phyloP scores from a whole-genome alignment of 1,140 invertebrate species.

The Bicyclus anynana region DNA sequence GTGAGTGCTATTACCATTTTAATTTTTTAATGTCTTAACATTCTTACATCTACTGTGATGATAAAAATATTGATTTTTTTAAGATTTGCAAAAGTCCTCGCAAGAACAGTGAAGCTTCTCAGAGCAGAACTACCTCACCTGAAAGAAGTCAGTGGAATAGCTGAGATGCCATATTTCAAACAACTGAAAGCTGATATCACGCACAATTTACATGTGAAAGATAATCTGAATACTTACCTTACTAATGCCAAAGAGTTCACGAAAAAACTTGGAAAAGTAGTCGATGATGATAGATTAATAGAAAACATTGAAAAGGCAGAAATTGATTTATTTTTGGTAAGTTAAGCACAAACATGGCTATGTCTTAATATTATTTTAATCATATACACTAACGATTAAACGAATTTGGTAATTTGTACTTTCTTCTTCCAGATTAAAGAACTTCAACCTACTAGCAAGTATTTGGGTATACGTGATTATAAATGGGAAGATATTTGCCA shows the following conservation, averaged over 20 bases:
- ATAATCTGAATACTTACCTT: constrained; percentile 41
- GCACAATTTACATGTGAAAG: constrained; percentile 40
- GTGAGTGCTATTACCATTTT: constrained; percentile 38
- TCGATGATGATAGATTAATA: constrained; percentile 27
- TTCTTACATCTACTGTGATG: neutral
- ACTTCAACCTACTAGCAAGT: constrained; percentile 16
- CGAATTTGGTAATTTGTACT: neutral
- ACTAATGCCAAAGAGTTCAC: constrained; percentile 24
- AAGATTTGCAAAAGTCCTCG: constrained; percentile 48
- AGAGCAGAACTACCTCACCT: constrained; percentile 52
- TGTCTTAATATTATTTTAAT: no score
- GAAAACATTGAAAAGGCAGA: constrained; percentile 34
- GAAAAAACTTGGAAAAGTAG: constrained; percentile 24
- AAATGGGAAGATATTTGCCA: constrained; percentile 37
- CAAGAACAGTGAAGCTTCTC: constrained; percentile 39
- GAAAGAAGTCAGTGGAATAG: constrained; percentile 49
- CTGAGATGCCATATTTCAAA: constrained; percentile 40
- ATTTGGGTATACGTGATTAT: constrained; percentile 18
- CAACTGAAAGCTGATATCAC: constrained; percentile 39
- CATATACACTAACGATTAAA: constrained; percentile 1
- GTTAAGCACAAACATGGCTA: no score
- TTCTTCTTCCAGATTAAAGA: constrained; percentile 32
- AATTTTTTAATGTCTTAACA: neutral
- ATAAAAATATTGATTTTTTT: constrained; percentile 15
- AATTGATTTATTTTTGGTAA: constrained; percentile 45